These are phyloP conservation scores for Danaus melanippus DNA, from an alignment of 1,140 invertebrate species.

Conservation along the genomic window DNA sequence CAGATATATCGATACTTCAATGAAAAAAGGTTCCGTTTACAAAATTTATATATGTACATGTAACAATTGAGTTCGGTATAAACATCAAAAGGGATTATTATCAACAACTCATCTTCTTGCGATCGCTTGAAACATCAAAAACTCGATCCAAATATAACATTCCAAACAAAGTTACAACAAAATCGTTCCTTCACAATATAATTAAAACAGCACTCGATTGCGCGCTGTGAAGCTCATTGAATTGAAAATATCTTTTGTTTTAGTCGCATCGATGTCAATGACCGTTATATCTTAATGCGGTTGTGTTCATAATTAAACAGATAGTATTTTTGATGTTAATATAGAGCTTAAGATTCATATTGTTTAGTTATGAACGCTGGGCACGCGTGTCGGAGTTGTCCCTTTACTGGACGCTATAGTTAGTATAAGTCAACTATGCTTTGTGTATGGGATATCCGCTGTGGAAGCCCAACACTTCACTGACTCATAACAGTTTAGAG, in stretches of 20 bases:
- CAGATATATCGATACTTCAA: no score
- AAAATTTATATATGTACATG: no score
- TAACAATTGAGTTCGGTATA: no score
- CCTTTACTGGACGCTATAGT: conserved; percentile 30
- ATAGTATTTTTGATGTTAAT: conserved; percentile 14
- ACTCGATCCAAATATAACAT: no score
- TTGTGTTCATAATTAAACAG: conserved; percentile 13
- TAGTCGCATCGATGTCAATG: conserved; percentile 10
- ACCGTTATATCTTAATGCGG: conserved; percentile 14
- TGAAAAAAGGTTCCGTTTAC: no score
- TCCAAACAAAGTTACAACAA: no score
- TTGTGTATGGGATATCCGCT: conserved; percentile 38
- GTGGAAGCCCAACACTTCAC: conserved; percentile 25
- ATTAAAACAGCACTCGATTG: no score
- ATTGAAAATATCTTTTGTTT: conserved; percentile 14
- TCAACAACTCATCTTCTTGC: no score
- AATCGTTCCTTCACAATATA: no score
- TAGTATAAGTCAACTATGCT: conserved; percentile 31
- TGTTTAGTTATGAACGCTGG: conserved; percentile 37
- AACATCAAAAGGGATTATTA: no score
- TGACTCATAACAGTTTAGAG: conserved; percentile 18
- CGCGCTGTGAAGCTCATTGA: conserved; percentile 6
- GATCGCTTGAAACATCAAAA: no score
- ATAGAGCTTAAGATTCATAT: conserved; percentile 29
- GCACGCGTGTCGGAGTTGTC: conserved; percentile 46